Conservation (phyloP, 2,113 vertebrate genomes). For the Neopipo cinnamomea region DNA sequence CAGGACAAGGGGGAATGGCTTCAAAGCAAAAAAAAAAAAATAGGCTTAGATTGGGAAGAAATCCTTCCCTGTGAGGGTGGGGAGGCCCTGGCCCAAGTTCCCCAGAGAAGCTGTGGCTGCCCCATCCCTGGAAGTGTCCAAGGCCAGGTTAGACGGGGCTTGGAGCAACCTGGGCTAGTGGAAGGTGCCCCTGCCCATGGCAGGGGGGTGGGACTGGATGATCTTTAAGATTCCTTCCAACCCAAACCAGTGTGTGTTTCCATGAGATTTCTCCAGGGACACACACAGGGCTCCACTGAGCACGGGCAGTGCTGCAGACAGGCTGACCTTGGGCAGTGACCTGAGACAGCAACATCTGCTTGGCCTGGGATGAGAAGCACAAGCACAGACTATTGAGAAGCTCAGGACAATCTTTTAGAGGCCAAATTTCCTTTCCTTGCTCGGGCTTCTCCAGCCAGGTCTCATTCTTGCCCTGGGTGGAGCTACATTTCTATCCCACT, state of each 20-base stretch:
- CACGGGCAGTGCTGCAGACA: background rate
- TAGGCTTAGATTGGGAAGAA: background rate
- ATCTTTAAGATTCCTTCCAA: background rate
- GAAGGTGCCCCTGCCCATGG: background rate
- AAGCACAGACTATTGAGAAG: background rate
- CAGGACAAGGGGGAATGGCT: background rate
- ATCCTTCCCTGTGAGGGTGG: background rate
- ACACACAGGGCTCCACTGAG: accelerated
- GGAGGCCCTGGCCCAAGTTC: background rate
- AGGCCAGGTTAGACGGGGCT: background rate
- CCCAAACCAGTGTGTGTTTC: background rate
- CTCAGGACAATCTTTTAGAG: background rate
- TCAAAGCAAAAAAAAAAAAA: background rate
- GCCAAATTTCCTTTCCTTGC: background rate
- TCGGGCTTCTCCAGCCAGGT: background rate
- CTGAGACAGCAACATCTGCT: background rate
- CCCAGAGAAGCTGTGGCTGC: background rate
- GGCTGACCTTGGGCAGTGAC: background rate
- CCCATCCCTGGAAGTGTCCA: background rate
- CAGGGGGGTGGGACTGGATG: background rate
- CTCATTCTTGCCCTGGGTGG: slow-evolving; percentile 4
- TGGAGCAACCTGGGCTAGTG: background rate
- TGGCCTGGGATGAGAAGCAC: background rate
- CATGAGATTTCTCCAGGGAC: background rate
- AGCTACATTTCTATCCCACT: background rate